Base-by-base conservation (phyloP, 2,797 vertebrate genomes). In the Chaunax sp. region DNA sequence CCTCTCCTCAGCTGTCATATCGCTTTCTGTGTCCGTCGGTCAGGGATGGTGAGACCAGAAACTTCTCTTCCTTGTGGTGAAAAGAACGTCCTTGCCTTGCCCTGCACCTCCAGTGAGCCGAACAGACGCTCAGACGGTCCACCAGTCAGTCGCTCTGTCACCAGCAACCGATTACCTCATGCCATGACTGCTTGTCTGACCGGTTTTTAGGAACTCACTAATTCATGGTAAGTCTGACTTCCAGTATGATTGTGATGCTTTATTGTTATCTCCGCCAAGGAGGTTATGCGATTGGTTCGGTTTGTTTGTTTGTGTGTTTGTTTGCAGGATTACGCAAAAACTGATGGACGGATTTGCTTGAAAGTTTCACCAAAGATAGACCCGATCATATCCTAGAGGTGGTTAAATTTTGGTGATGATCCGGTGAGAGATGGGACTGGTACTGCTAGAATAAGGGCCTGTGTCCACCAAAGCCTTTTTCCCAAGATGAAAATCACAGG, bases 161-260 rank as follows among this genome's bases (percentile, higher is more conserved):
- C 84, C 84, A 83, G 89, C 89, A 87, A 78, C 86, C 28, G 78
- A 80, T 92, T 87, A 91, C 91, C 90, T 91, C 90, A 90, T 74
- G 38, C 82, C 90, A 94, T 95, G 94, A 92, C 81, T 71, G 78
- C 89, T 84, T 87, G 77, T 87, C 83, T 90, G 81, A 90, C 78
- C 85, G 90, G 81, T 86, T 84, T 90, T 80, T 87, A 85, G 83
- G 86, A 85, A 86, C 85, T 87, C 89, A 78, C 82, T 95, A 93
- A 94, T 93, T 94, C 89, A 94, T 92, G 93, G 94, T 94, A 93
- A 89, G 93, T 90, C 65, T 63, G 41, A 45, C 5, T 5, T 49
- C 26, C 19, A 12, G 15, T 44, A 5, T 19, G 15, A 47, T 16
- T 37, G n/a, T 20, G 11, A 38, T 53, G 45, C 4, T 62, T 23